A percentile compares a stretch with the other conserved stretches of the same genome.
phyloP scores from a whole-genome alignment of 2,888 invertebrate genomes.

The Caenorhabditis angaria region DNA sequence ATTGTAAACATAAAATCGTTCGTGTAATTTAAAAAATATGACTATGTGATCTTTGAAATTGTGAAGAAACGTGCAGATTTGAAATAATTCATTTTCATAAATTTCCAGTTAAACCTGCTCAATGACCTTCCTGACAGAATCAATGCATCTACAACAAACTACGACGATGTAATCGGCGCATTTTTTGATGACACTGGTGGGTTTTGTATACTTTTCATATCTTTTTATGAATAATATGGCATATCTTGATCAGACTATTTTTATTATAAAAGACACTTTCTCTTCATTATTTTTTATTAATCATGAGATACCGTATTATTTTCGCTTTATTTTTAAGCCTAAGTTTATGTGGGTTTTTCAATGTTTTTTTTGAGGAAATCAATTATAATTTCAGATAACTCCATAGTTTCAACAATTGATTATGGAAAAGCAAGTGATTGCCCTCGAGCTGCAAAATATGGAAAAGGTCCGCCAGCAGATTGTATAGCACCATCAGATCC shows the following conservation, averaged over 20 bases:
- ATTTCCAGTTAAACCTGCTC: background rate
- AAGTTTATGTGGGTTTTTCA: background rate
- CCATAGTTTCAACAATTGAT: slow-evolving; percentile 22
- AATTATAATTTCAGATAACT: slow-evolving; percentile 31
- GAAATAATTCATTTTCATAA: background rate
- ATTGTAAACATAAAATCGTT: no score
- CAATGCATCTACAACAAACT: slow-evolving; percentile 16
- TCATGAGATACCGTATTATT: no score
- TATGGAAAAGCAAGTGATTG: slow-evolving; percentile 40
- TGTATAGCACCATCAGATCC: slow-evolving; percentile 60
- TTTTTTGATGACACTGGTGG: slow-evolving; percentile 17
- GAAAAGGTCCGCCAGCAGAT: slow-evolving; percentile 48
- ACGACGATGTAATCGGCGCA: slow-evolving; percentile 16
- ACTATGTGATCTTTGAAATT: no score
- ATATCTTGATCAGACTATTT: slow-evolving; percentile 7
- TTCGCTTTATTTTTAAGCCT: slow-evolving; percentile 17
- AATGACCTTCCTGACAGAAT: slow-evolving; percentile 14
- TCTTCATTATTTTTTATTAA: no score
- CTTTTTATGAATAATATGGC: slow-evolving; percentile 18
- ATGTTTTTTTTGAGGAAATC: background rate
- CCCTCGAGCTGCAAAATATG: slow-evolving; percentile 47
- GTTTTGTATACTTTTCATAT: slow-evolving; percentile 1
- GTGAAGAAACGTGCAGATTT: no score
- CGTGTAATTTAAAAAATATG: no score
- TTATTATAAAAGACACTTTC: background rate